Percentiles rank a stretch among this genome's conserved stretches.
Conservation (phyloP, 2,888 invertebrate species). For the Agrotis puta region DNA sequence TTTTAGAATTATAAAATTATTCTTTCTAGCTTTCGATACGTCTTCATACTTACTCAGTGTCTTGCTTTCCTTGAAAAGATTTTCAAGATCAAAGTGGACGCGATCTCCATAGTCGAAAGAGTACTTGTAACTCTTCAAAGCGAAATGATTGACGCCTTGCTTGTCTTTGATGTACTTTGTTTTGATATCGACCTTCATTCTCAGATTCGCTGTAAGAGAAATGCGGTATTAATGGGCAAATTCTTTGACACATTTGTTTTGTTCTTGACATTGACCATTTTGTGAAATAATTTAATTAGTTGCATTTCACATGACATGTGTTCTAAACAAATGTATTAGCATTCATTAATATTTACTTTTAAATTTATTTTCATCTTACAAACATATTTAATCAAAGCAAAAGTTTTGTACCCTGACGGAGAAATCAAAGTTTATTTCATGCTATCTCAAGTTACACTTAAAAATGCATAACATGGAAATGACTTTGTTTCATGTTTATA, state of each 20-base stretch:
- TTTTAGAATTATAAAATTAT: not conserved
- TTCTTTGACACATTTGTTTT: not conserved
- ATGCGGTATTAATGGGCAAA: constrained; percentile 7
- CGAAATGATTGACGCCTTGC: constrained; percentile 78
- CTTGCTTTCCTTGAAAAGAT: constrained; percentile 86
- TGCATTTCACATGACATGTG: not conserved
- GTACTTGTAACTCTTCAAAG: constrained; percentile 83
- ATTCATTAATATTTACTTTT: too few species aligned
- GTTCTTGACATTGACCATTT: too few species aligned
- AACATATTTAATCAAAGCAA: not conserved
- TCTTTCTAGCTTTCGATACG: not conserved
- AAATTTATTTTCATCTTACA: too few species aligned
- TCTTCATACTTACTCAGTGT: constrained; percentile 82
- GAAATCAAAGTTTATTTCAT: constrained; percentile 7
- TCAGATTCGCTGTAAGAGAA: constrained; percentile 80
- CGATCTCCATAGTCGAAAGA: constrained; percentile 85
- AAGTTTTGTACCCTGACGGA: not conserved
- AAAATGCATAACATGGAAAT: constrained; percentile 39
- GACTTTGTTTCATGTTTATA: not conserved
- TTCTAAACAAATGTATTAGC: not conserved
- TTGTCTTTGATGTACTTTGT: constrained; percentile 82
- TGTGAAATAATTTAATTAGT: not conserved
- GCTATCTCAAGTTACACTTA: constrained; percentile 21
- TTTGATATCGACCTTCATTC: constrained; percentile 82
- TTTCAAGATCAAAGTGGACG: constrained; percentile 81